A percentile compares a stretch with the other conserved stretches of the same genome.
These are phyloP conservation scores for Chymomyza procnemis DNA, from an alignment of 2,888 invertebrate species.

Conservation along the genomic window DNA sequence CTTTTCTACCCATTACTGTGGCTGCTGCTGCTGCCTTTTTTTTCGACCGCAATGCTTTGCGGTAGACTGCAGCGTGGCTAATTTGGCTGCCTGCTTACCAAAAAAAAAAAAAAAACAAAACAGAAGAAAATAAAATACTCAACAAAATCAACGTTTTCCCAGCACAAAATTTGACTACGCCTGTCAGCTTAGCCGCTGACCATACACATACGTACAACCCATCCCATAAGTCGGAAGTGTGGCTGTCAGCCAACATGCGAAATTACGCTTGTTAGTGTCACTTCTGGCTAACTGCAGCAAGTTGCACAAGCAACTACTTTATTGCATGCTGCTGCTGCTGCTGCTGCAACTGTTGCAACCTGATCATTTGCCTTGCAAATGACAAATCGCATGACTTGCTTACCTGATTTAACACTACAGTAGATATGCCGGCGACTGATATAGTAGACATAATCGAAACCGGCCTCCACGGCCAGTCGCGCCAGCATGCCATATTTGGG, in stretches of 20 bases:
- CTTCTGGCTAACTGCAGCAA: slow-evolving; percentile 62
- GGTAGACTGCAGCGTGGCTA: slow-evolving; percentile 60
- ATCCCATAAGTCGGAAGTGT: slow-evolving; percentile 35
- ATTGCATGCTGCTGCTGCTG: too few relatives aligned
- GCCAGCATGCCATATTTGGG: slow-evolving; percentile 98
- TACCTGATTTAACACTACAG: slow-evolving; percentile 98
- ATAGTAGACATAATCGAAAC: slow-evolving; percentile 99
- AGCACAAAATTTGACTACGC: slow-evolving; percentile 71
- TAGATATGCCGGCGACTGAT: slow-evolving; percentile 96
- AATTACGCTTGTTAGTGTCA: slow-evolving; percentile 76
- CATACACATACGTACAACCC: slow-evolving; percentile 19
- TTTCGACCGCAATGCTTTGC: slow-evolving; percentile 12
- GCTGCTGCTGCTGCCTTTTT: too few relatives aligned
- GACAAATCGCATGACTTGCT: slow-evolving; percentile 65
- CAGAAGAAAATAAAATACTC: too few relatives aligned
- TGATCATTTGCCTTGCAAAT: slow-evolving; percentile 5
- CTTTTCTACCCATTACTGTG: background rate
- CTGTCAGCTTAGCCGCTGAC: slow-evolving; percentile 67
- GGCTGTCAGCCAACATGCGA: slow-evolving; percentile 70
- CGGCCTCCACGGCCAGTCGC: slow-evolving; percentile 95
- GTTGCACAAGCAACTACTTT: slow-evolving; percentile 12
- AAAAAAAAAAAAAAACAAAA: background rate
- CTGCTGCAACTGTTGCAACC: background rate
- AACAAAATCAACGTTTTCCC: slow-evolving; percentile 24
- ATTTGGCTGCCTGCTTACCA: slow-evolving; percentile 43